phyloP scores from a whole-genome alignment of 2,888 invertebrate genomes.

The Tetragonula carbonaria region DNA sequence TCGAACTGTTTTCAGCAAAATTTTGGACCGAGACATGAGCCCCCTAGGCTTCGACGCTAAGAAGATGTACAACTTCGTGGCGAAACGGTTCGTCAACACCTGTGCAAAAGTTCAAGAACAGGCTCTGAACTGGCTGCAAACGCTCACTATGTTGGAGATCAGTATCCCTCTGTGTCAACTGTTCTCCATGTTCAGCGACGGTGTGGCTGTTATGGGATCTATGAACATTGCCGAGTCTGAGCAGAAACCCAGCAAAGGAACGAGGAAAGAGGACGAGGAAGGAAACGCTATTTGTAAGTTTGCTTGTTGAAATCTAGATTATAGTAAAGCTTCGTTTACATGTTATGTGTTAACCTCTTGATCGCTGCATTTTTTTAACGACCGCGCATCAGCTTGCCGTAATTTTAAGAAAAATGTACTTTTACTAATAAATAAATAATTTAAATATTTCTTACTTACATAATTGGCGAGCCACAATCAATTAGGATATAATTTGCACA shows the following conservation, averaged over 20 bases:
- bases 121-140: constrained; percentile 95
- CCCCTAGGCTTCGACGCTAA: constrained; percentile 97
- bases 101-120: constrained; percentile 94
- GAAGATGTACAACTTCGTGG: constrained; percentile 97
- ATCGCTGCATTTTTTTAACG: too few species aligned
- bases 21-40: constrained; percentile 97
- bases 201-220: constrained; percentile 90
- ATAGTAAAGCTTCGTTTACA: too few species aligned
- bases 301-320: background rate
- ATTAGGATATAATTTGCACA: too few species aligned
- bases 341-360: too few species aligned
- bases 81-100: constrained; percentile 92
- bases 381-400: too few species aligned
- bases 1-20: constrained; percentile 89
- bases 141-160: constrained; percentile 94
- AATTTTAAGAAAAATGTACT: too few species aligned
- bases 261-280: constrained; percentile 70
- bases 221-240: constrained; percentile 72
- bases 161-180: constrained; percentile 94
- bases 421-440: too few species aligned
- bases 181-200: constrained; percentile 95
- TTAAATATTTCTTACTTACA: too few species aligned
- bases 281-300: constrained; percentile 86
- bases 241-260: constrained; percentile 72
- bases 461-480: too few species aligned